Conservation (phyloP, 2,888 invertebrate genomes). For the Yponomeuta cagnagella region DNA sequence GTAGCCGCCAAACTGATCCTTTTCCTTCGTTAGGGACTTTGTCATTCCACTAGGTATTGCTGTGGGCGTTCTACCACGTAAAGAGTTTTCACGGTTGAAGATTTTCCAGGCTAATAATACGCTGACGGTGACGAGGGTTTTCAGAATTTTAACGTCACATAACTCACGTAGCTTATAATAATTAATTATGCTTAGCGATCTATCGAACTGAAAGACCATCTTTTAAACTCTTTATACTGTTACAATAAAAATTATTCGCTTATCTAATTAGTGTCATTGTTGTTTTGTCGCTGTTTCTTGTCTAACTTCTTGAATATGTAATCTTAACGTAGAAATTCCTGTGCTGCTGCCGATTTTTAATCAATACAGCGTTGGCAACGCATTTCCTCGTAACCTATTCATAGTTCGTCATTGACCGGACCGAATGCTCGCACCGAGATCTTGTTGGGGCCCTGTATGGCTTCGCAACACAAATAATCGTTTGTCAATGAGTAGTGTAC, state of each 20-base stretch:
- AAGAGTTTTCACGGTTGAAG: background rate
- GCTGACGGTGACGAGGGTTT: background rate
- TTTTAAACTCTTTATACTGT: too few relatives aligned
- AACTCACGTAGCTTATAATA: background rate
- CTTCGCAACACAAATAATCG: slow-evolving; percentile 33
- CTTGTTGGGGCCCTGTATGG: slow-evolving; percentile 4
- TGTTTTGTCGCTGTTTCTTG: too few relatives aligned
- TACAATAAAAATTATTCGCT: too few relatives aligned
- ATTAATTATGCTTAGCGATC: background rate
- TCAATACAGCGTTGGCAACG: background rate
- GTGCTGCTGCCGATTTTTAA: background rate
- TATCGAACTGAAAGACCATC: background rate
- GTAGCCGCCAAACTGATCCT: too few relatives aligned
- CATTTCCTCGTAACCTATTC: background rate
- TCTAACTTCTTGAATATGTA: too few relatives aligned
- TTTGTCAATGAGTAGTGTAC: slow-evolving; percentile 66
- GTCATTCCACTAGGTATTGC: background rate
- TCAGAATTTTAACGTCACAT: background rate
- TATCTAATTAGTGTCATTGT: too few relatives aligned
- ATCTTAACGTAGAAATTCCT: too few relatives aligned
- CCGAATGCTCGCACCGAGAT: background rate
- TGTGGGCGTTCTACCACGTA: background rate
- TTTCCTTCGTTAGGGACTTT: too few relatives aligned
- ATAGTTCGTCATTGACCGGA: background rate
- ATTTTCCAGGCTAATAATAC: background rate